Conservation (phyloP, 2,113 vertebrate species). For the Capricornis sumatraensis region DNA sequence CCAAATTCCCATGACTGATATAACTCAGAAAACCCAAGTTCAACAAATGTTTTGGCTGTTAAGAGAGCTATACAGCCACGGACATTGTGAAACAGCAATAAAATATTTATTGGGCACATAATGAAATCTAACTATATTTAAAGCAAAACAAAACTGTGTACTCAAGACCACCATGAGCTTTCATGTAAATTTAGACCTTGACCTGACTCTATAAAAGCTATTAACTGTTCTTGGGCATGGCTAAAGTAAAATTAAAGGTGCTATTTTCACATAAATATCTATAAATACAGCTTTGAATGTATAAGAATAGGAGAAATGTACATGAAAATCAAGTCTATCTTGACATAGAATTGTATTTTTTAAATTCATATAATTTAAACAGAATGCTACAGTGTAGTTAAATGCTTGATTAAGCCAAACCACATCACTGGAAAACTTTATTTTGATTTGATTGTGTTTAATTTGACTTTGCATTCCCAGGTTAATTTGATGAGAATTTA, state of each 20-base stretch:
- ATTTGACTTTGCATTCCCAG: not conserved
- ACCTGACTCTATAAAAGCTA: conserved; percentile 36
- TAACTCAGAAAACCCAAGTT: not conserved
- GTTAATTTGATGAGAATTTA: not conserved
- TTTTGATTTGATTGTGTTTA: not conserved
- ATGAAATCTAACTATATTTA: conserved; percentile 53
- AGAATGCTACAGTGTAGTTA: not conserved
- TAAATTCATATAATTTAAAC: not conserved
- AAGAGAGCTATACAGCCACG: not conserved
- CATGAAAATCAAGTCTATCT: not conserved
- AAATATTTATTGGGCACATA: conserved; percentile 65
- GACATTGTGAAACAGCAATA: conserved; percentile 39
- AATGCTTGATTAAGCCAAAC: conserved; percentile 31
- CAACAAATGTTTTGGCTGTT: conserved; percentile 31
- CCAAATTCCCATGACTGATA: not conserved
- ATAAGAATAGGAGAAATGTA: not conserved
- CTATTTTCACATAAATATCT: conserved; percentile 12
- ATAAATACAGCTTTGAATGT: not conserved
- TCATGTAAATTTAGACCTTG: conserved; percentile 40
- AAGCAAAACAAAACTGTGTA: conserved; percentile 42
- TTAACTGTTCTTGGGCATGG: conserved; percentile 23
- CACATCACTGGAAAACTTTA: not conserved
- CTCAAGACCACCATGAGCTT: not conserved
- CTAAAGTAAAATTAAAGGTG: not conserved
- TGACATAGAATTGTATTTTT: not conserved